Evolutionary conservation across 1,140 invertebrate species (phyloP).

Genomic region (Oreohelix idahoensis): DNA sequence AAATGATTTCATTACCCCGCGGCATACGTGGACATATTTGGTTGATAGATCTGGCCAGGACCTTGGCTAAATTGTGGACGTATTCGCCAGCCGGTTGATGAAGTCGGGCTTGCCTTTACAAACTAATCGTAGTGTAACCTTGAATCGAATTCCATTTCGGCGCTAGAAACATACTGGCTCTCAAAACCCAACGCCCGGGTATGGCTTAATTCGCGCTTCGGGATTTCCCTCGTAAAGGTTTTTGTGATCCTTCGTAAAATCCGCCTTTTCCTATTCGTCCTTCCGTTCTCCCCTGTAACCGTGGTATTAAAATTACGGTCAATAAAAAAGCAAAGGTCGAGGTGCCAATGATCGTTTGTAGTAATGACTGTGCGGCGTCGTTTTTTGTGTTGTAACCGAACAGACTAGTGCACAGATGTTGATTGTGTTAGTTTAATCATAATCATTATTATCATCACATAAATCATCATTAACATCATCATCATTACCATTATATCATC

Average conservation of each 20-base stretch:
- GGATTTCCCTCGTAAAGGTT: not conserved
- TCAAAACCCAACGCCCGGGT: not conserved
- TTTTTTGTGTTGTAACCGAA: too few species aligned
- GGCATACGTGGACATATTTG: slow-evolving; percentile 17
- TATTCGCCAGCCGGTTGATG: not conserved
- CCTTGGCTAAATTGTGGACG: not conserved
- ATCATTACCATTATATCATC: too few species aligned
- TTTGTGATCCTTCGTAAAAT: not conserved
- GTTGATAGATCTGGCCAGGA: not conserved
- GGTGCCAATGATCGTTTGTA: too few species aligned
- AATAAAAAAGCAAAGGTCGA: not conserved
- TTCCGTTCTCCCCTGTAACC: not conserved
- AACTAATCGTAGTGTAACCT: slow-evolving; percentile 1
- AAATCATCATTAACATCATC: too few species aligned
- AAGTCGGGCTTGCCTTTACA: not conserved
- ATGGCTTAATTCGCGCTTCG: not conserved
- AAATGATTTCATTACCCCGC: slow-evolving; percentile 35
- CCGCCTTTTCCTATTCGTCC: not conserved
- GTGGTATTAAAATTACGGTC: not conserved
- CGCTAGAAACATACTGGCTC: not conserved
- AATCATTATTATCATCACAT: too few species aligned
- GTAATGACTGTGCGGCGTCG: too few species aligned
- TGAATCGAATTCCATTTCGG: slow-evolving; percentile 5
- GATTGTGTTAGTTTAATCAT: too few species aligned
- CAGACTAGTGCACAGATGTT: too few species aligned